A percentile compares a stretch with the other conserved stretches of the same genome.
phyloP scores from a whole-genome alignment of 2,113 vertebrate genomes.

The Dicerorhinus sumatrensis region DNA sequence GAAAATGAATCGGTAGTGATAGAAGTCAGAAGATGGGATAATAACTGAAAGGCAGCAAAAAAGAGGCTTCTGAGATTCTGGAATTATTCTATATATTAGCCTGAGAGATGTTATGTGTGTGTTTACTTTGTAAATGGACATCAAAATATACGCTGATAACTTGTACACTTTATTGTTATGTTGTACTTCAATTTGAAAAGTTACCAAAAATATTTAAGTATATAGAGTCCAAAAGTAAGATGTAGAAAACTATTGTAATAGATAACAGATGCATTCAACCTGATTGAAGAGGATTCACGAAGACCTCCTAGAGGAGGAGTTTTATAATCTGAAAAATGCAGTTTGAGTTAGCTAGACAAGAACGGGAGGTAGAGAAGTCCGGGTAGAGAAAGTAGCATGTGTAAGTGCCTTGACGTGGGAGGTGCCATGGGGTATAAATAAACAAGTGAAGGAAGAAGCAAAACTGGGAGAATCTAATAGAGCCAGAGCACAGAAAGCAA shows the following conservation, averaged over 20 bases:
- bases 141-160: background rate
- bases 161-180: background rate
- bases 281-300: background rate
- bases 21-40: background rate
- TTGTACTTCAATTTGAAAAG: background rate
- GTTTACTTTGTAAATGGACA: background rate
- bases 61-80: background rate
- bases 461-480: background rate
- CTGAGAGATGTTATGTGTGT: background rate
- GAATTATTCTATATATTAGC: background rate
- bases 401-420: background rate
- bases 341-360: background rate
- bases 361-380: accelerated
- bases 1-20: background rate
- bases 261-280: background rate
- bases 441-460: background rate
- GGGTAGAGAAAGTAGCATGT: background rate
- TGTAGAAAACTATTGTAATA: background rate
- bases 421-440: background rate
- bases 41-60: background rate
- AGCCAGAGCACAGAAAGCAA: background rate
- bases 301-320: background rate
- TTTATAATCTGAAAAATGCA: background rate
- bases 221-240: background rate
- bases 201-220: background rate